Conservation (phyloP, 2,888 invertebrate genomes). For the Tethea ocularis region DNA sequence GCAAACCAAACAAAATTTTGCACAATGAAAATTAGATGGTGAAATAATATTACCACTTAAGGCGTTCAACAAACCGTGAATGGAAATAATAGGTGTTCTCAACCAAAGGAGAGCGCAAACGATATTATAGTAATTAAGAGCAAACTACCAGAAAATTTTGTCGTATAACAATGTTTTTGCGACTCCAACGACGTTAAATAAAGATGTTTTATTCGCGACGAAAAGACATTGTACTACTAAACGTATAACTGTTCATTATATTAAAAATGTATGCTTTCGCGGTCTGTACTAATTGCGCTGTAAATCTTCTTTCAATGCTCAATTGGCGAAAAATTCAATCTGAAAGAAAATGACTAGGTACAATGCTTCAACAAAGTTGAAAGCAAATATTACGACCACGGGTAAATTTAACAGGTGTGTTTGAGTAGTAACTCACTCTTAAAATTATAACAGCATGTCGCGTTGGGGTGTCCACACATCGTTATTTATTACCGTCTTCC, state of each 20-base stretch:
- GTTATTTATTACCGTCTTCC: conserved; percentile 66
- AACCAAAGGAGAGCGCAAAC: conserved; percentile 49
- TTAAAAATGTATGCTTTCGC: conserved; percentile 57
- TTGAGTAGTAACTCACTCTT: conserved; percentile 32
- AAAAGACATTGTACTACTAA: conserved; percentile 36
- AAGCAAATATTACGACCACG: conserved; percentile 24
- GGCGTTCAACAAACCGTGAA: conserved; percentile 68
- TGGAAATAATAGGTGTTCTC: conserved; percentile 59
- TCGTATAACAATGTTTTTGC: conserved; percentile 59
- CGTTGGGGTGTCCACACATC: conserved; percentile 58
- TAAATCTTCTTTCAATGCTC: conserved; percentile 51
- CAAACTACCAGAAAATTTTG: conserved; percentile 67
- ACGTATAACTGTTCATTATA: conserved; percentile 50
- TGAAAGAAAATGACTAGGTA: conserved; percentile 8
- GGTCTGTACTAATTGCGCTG: conserved; percentile 54
- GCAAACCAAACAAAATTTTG: conserved; percentile 53
- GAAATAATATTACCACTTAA: conserved; percentile 64
- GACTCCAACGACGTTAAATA: conserved; percentile 52
- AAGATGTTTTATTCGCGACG: conserved; percentile 38
- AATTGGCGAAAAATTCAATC: conserved; percentile 31
- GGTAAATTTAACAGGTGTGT: conserved; percentile 41
- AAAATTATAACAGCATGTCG: conserved; percentile 43
- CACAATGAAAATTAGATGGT: conserved; percentile 59
- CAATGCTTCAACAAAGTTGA: too few species aligned
- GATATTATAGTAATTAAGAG: conserved; percentile 69